phyloP scores from a whole-genome alignment of 1,140 invertebrate species.

The Ericerus pela region DNA sequence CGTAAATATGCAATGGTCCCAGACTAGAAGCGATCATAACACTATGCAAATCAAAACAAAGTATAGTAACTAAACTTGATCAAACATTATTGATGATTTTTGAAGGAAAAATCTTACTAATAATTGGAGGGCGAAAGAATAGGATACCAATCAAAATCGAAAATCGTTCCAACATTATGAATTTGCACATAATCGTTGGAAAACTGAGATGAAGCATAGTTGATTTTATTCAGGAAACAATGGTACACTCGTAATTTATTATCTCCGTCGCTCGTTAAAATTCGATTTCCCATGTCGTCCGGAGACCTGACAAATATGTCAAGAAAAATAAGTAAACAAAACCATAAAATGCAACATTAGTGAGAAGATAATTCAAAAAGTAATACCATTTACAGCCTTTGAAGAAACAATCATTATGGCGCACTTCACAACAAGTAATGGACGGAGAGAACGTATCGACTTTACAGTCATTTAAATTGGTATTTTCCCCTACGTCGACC shows the following conservation, averaged over 20 bases:
- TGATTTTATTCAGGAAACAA: neutral
- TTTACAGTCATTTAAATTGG: no score
- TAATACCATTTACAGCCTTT: slow-evolving; percentile 1
- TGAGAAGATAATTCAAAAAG: neutral
- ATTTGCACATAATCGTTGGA: neutral
- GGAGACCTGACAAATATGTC: neutral
- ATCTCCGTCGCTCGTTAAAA: neutral
- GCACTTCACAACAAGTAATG: neutral
- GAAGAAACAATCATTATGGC: neutral
- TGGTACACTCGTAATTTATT: slow-evolving; percentile 1
- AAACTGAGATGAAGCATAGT: neutral
- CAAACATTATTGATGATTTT: no score
- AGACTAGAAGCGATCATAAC: neutral
- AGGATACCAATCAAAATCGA: slow-evolving; percentile 2
- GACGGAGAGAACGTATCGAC: no score
- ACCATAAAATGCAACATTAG: neutral
- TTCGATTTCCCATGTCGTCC: neutral
- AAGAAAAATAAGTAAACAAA: neutral
- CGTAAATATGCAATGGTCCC: neutral
- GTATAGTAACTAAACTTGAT: no score
- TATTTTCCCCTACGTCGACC: no score
- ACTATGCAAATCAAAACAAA: neutral
- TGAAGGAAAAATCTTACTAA: neutral
- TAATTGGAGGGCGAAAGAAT: neutral
- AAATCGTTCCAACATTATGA: neutral